Conservation (phyloP, 2,797 vertebrate species). For the Mus minutoides region DNA sequence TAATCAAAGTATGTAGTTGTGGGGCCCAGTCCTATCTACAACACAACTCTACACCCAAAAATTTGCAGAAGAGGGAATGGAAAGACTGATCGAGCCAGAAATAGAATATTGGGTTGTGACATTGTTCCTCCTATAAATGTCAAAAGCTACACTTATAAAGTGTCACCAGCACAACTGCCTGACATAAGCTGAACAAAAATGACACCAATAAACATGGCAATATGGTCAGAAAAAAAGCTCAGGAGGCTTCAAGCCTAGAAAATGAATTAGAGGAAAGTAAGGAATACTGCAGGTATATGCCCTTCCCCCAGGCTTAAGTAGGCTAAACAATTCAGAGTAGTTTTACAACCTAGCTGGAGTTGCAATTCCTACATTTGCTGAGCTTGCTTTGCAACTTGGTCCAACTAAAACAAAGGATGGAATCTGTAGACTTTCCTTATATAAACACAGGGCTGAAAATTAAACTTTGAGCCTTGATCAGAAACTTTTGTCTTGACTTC, state of each 20-base stretch:
- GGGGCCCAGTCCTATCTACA: not conserved
- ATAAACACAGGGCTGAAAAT: too few relatives aligned
- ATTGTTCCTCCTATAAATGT: not conserved
- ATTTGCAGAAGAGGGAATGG: not conserved
- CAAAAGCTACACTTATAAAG: not conserved
- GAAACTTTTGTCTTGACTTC: too few relatives aligned
- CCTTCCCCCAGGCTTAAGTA: too few relatives aligned
- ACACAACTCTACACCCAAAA: too few relatives aligned
- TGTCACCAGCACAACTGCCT: not conserved
- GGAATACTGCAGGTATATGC: not conserved
- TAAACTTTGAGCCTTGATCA: too few relatives aligned
- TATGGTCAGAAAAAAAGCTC: not conserved
- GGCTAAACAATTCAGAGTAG: too few relatives aligned
- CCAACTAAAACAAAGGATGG: too few relatives aligned
- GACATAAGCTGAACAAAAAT: not conserved
- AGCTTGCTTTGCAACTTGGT: too few relatives aligned
- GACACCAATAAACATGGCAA: too few relatives aligned
- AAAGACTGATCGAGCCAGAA: not conserved
- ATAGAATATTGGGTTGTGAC: accelerated
- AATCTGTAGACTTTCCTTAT: too few relatives aligned
- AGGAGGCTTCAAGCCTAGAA: not conserved
- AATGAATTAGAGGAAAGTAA: not conserved
- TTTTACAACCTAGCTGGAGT: too few relatives aligned
- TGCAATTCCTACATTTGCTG: too few relatives aligned
- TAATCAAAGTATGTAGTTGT: not conserved